Base-by-base conservation (phyloP, 2,797 vertebrate species). In the Myotis daubentonii region DNA sequence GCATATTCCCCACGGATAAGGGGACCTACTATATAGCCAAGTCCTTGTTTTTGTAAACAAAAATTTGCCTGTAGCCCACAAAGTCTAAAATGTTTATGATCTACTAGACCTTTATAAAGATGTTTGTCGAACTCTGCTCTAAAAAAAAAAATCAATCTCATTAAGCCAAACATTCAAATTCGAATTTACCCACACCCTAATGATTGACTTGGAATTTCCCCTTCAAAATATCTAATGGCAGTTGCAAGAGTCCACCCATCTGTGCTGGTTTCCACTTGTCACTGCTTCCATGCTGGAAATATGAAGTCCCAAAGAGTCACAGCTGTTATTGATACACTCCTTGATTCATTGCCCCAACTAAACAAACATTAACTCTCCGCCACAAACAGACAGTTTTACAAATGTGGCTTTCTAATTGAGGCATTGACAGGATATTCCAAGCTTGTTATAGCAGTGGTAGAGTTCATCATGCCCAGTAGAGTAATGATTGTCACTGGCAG, bases 381-480 rank as follows among this genome's bases (percentile, higher is more conserved):
- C 36, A 85, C 23, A 68, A n/a, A 72, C 8, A 53, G 25, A 79
- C 0, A 60, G 41, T 78, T 87, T 81, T 80, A 71, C 13, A 51
- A 86, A 84, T 92, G 41, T 36, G 68, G 70, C 80, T 76, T 79
- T 76, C 55, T 89, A 55, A 80, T 60, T 51, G 66, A 55, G 76
- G 13, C 41, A 55, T n/a, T 68, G 15, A 11, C 23, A 53, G 51
- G 12, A 87, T 87, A 8, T 60, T 79, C 1, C 12, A 65, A 44
- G 36, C 9, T 4, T 84, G 3, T 51, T 81, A 47, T 19, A 71
- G 51, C 12, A 25, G 15, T 91, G 66, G 13, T 65, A 55, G 28
- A 65, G 16, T 8, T 28, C 70, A 82, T 62, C 13, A 7, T 41
- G 41, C 33, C 16, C 23, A 85, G 30, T 28, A 10, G 41, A 83